A percentile compares a stretch with the other conserved stretches of the same genome.
phyloP scores from a whole-genome alignment of 2,113 vertebrate species.

The Synodontis membranacea region DNA sequence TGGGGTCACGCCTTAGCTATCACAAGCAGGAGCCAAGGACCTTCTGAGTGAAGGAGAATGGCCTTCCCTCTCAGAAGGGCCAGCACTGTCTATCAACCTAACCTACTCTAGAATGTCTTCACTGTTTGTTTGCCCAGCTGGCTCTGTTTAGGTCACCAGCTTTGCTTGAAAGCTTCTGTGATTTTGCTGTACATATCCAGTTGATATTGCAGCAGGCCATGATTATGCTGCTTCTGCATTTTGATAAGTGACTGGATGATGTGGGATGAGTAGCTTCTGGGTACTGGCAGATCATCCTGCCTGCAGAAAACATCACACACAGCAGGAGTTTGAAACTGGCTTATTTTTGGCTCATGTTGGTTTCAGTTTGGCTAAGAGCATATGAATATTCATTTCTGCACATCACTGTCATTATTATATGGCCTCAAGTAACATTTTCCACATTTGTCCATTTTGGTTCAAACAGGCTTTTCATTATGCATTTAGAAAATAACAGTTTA shows the following conservation, averaged over 20 bases:
- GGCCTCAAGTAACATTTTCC: background rate
- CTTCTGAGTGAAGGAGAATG: background rate
- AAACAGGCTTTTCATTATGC: background rate
- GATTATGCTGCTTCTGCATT: background rate
- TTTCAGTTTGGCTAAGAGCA: background rate
- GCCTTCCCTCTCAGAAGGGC: background rate
- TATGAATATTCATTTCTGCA: background rate
- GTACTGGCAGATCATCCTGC: background rate
- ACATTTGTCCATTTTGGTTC: background rate
- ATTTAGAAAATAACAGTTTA: background rate
- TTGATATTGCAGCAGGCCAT: background rate
- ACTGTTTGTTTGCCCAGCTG: background rate
- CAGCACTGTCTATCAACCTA: background rate
- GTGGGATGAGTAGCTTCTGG: background rate
- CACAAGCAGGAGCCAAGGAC: background rate
- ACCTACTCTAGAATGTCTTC: background rate
- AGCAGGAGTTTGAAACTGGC: background rate
- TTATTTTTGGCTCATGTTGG: background rate
- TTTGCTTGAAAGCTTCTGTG: background rate
- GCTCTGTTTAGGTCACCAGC: background rate
- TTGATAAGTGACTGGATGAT: background rate
- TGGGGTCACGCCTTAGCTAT: background rate
- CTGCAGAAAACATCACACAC: background rate
- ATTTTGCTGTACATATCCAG: background rate
- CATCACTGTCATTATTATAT: background rate